Evolutionary conservation across 2,888 invertebrate species (phyloP).

Genomic region (Calameuta filiformis): DNA sequence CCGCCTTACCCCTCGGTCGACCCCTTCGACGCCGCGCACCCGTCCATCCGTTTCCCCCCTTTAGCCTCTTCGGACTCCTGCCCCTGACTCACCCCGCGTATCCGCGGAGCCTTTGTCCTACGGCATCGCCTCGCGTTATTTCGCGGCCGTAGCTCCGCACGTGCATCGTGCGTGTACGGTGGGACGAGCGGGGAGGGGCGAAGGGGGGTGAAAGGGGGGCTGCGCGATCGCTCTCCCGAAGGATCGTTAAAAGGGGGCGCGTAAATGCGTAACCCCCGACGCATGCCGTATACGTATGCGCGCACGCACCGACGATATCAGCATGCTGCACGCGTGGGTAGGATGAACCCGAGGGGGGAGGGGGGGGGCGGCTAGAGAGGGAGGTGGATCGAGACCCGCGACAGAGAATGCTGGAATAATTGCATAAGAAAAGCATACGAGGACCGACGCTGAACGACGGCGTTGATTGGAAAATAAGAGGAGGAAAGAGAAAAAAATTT

Average conservation of each 20-base stretch:
- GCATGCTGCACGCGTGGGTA: neutral
- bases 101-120: constrained; percentile 60
- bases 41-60: neutral
- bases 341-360: neutral
- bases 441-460: too few relatives aligned
- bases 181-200: neutral
- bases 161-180: constrained; percentile 20
- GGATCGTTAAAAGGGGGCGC: constrained; percentile 1
- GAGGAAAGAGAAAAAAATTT: constrained; percentile 11
- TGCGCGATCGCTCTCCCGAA: neutral
- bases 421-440: neutral
- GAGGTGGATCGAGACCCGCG: too few relatives aligned
- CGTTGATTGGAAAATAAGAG: neutral
- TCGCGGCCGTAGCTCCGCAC: constrained; percentile 53
- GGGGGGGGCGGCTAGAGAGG: too few relatives aligned
- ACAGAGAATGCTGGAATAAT: neutral
- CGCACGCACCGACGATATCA: neutral
- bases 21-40: constrained; percentile 24
- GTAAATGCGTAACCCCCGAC: neutral
- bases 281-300: neutral
- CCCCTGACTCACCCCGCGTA: constrained; percentile 48
- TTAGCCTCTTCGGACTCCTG: constrained; percentile 31
- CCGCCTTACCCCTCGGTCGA: constrained; percentile 28
- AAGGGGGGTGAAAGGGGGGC: too few relatives aligned
- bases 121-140: constrained; percentile 62